These are phyloP conservation scores for Molanna angustata DNA, from an alignment of 2,888 invertebrate species.

Conservation along the genomic window DNA sequence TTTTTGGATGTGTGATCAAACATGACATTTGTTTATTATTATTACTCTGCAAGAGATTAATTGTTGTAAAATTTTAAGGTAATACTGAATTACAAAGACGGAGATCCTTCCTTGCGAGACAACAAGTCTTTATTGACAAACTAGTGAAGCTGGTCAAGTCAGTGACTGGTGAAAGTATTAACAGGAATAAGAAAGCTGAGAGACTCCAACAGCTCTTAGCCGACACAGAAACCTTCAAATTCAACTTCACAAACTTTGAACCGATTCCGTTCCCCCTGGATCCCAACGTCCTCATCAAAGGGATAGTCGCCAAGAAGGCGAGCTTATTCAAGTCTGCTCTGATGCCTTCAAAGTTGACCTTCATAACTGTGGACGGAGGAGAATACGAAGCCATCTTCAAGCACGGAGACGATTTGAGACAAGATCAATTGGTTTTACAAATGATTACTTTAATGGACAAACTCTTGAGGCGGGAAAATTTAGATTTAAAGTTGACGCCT, in stretches of 20 bases:
- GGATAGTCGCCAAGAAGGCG: constrained; percentile 85
- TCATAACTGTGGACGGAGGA: constrained; percentile 74
- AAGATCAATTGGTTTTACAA: constrained; percentile 96
- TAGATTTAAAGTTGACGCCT: constrained; percentile 94
- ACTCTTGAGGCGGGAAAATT: constrained; percentile 86
- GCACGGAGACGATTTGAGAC: constrained; percentile 94
- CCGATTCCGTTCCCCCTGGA: constrained; percentile 93
- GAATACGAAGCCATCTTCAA: constrained; percentile 97
- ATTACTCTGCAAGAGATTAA: background rate
- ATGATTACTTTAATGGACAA: constrained; percentile 99
- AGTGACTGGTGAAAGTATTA: constrained; percentile 88
- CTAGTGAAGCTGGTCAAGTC: constrained; percentile 83
- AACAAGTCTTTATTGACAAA: constrained; percentile 89
- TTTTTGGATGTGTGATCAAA: no score
- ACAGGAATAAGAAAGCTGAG: constrained; percentile 88
- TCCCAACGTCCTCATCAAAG: constrained; percentile 84
- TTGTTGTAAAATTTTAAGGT: constrained; percentile 41
- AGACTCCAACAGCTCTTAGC: constrained; percentile 79
- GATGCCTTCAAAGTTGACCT: constrained; percentile 91
- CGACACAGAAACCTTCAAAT: constrained; percentile 77
- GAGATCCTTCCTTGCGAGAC: constrained; percentile 73
- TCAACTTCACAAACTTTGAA: constrained; percentile 87
- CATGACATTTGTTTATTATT: background rate
- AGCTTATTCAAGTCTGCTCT: constrained; percentile 93
- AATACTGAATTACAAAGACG: constrained; percentile 70